A percentile compares a stretch with the other conserved stretches of the same genome.
phyloP scores from a whole-genome alignment of 30 jellyfish, hydroid and myxozoan species.

The Aurelia aurita region DNA sequence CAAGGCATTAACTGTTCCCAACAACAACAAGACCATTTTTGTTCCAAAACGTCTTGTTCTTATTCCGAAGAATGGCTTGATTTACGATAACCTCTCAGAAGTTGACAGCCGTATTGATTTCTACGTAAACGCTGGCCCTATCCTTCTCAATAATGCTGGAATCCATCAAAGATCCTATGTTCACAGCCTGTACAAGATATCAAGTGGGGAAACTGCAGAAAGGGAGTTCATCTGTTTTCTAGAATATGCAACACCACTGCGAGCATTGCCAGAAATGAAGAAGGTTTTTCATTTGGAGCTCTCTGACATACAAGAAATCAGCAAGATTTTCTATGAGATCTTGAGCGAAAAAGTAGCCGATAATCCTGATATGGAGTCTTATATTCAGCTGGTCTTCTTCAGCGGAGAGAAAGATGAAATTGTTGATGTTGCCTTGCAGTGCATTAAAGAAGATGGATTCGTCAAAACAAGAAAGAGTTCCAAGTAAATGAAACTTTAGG shows the following conservation, averaged over 20 bases:
- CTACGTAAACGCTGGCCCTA: slow-evolving; percentile 8
- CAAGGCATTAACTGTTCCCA: neutral
- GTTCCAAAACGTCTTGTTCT: neutral
- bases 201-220: neutral
- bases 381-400: slow-evolving; percentile 16
- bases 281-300: neutral
- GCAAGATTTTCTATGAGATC: slow-evolving; percentile 4
- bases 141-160: neutral
- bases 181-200: slow-evolving; percentile 25
- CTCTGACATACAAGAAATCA: slow-evolving; percentile 6
- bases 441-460: too few species aligned
- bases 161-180: slow-evolving; percentile 18
- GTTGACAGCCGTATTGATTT: slow-evolving; percentile 18
- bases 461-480: too few species aligned
- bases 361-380: neutral
- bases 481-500: too few species aligned
- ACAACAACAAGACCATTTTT: neutral
- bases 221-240: neutral
- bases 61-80: slow-evolving; percentile 26
- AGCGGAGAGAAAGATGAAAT: slow-evolving; percentile 31
- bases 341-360: neutral
- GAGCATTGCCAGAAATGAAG: slow-evolving; percentile 4
- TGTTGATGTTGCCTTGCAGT: slow-evolving; percentile 9
- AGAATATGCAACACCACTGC: slow-evolving; percentile 37
- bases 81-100: neutral